Conservation (phyloP, 1,140 invertebrate genomes). For the Arctopsyche grandis region DNA sequence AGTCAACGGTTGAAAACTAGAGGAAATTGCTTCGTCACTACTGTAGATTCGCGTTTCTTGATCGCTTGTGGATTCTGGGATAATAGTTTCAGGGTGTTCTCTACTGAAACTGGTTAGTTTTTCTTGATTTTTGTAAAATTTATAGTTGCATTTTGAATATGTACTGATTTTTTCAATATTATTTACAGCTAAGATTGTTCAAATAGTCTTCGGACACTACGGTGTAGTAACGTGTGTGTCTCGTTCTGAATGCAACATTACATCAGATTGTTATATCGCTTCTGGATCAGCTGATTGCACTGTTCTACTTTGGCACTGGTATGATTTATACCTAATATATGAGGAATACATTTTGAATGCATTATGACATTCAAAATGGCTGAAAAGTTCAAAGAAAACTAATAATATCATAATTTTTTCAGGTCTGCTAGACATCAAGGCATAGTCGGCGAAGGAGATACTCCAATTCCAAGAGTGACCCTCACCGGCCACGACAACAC, state of each 20-base stretch:
- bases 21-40: conserved; percentile 96
- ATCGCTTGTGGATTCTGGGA: conserved; percentile 99
- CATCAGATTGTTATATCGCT: conserved; percentile 98
- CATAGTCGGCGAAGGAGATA: conserved; percentile 95
- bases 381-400: too few species aligned
- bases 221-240: conserved; percentile 97
- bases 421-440: conserved; percentile 87
- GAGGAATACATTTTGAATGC: too few species aligned
- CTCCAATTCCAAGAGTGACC: conserved; percentile 94
- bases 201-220: conserved; percentile 99
- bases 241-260: conserved; percentile 97
- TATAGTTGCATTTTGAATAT: background rate
- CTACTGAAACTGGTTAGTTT: conserved; percentile 88
- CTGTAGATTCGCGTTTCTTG: conserved; percentile 95
- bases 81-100: conserved; percentile 98
- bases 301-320: conserved; percentile 98
- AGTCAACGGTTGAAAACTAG: conserved; percentile 93
- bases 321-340: conserved; percentile 57
- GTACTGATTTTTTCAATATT: conserved; percentile 43
- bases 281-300: conserved; percentile 98
- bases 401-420: conserved; percentile 5
- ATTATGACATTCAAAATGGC: too few species aligned
- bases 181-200: conserved; percentile 91
- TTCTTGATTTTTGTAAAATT: conserved; percentile 27
- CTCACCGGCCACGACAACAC: conserved; percentile 97